These are phyloP conservation scores for Oenanthe melanoleuca DNA, from an alignment of 2,113 vertebrate species.

Conservation along the genomic window DNA sequence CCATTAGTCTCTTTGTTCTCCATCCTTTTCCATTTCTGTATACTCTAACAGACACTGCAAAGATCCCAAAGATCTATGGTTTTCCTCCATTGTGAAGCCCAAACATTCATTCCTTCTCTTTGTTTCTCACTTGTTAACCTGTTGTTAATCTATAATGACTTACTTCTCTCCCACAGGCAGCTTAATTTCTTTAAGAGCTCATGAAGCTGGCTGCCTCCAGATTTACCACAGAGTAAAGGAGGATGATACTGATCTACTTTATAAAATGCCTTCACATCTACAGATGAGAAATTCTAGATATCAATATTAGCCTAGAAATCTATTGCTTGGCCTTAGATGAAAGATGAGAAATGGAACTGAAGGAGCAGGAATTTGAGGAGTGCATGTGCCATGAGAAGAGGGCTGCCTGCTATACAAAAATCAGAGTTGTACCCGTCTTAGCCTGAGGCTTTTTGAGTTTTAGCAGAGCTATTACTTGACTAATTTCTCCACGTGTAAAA, in stretches of 20 bases:
- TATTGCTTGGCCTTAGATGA: background rate
- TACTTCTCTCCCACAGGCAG: background rate
- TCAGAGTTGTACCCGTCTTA: background rate
- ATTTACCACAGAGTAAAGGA: slow-evolving; percentile 1
- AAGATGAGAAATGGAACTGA: background rate
- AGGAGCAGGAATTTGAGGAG: background rate
- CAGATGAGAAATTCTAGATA: slow-evolving; percentile 2
- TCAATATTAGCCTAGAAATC: background rate
- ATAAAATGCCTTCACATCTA: background rate
- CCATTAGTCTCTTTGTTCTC: background rate
- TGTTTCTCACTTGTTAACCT: background rate
- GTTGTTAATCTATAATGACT: background rate
- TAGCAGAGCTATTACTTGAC: slow-evolving; percentile 36
- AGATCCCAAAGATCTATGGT: background rate
- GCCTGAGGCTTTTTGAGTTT: background rate
- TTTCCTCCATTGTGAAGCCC: background rate
- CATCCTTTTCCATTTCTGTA: background rate
- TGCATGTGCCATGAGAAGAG: background rate
- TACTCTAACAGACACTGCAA: background rate
- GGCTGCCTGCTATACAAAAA: background rate
- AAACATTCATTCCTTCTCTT: background rate
- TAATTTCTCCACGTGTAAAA: slow-evolving; percentile 46
- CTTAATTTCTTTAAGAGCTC: slow-evolving; percentile 3
- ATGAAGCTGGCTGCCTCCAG: background rate
- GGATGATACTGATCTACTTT: background rate